Base-by-base conservation (phyloP, 2,113 vertebrate species). In the Gopherus flavomarginatus region DNA sequence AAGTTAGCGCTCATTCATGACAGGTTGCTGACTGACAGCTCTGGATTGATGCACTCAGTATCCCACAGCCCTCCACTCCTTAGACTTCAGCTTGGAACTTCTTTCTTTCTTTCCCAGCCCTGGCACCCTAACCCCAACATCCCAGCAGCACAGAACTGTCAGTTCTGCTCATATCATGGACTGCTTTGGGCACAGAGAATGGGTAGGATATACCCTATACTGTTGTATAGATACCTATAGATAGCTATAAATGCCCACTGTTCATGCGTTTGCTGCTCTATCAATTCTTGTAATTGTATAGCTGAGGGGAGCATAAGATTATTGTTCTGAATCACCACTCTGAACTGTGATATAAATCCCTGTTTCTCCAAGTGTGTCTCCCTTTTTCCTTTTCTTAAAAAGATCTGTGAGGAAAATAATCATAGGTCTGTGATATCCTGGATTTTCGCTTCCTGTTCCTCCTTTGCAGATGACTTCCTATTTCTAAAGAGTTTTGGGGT, bases 21-120 rank as follows among this genome's bases (percentile, higher is more conserved):
- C 31, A 83, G 44, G 81, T 59, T 94, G 59, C 57, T 83, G 92
- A 13, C 87, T 94, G 81, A 77, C 47, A 83, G 81, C 94, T 91
- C 57, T 53, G 13, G 31, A 49, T 82, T 56, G 89, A 81, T 52
- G 84, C 57, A 19, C 11, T 27, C 10, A 5, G 21, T 86, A 24
- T 75, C 17, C 52, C 52, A 8, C 29, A 75, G 65, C 9, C 0
- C 0, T 65, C 42, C 10, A 69, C n/a, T 35, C 31, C 81, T 81
- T 50, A 59, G 26, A 81, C 31, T 81, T 81, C 11, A 3, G 80
- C 90, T 75, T 59, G 21, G 31, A 16, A 16, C 22, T 14, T n/a
- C 44, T 85, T 47, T 83, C 44, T 65, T 59, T 59, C 44, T 65
- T 59, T 59, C 38, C 81, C 17, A 57, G 54, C 9, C 27, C 54